phyloP scores from a whole-genome alignment of 2,113 vertebrate species.

The Trogon surrucura region DNA sequence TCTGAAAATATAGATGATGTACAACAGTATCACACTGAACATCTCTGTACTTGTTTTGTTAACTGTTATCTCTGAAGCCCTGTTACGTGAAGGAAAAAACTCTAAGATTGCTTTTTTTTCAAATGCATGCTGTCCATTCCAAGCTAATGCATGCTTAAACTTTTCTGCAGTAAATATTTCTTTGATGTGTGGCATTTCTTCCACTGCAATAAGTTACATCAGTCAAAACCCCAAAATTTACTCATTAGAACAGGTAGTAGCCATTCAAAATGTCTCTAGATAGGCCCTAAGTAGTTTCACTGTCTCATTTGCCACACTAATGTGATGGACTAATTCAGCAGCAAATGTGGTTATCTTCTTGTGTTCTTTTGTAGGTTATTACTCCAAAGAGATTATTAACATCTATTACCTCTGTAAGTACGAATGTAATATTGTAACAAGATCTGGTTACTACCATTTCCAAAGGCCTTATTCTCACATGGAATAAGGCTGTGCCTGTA shows the following conservation, averaged over 20 bases:
- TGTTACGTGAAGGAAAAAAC: not conserved
- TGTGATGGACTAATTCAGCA: not conserved
- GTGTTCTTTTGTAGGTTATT: slow-evolving; percentile 81
- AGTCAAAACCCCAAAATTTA: not conserved
- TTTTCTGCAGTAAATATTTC: not conserved
- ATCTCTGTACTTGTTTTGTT: not conserved
- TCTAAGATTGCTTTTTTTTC: not conserved
- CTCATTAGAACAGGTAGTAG: not conserved
- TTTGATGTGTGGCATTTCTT: not conserved
- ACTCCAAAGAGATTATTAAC: slow-evolving; percentile 95
- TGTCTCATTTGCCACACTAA: not conserved
- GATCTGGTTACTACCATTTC: not conserved
- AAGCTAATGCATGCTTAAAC: not conserved
- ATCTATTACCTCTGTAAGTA: slow-evolving; percentile 89
- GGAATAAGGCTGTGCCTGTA: not conserved
- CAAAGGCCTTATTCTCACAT: not conserved
- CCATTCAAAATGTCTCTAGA: not conserved
- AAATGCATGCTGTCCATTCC: not conserved
- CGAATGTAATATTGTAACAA: not conserved
- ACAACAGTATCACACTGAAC: not conserved
- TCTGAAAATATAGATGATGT: not conserved
- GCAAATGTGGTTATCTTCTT: not conserved
- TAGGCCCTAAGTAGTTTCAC: not conserved
- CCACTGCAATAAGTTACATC: not conserved
- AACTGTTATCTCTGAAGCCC: not conserved